Base-by-base conservation (phyloP, 1,140 invertebrate species). In the Apis laboriosa region DNA sequence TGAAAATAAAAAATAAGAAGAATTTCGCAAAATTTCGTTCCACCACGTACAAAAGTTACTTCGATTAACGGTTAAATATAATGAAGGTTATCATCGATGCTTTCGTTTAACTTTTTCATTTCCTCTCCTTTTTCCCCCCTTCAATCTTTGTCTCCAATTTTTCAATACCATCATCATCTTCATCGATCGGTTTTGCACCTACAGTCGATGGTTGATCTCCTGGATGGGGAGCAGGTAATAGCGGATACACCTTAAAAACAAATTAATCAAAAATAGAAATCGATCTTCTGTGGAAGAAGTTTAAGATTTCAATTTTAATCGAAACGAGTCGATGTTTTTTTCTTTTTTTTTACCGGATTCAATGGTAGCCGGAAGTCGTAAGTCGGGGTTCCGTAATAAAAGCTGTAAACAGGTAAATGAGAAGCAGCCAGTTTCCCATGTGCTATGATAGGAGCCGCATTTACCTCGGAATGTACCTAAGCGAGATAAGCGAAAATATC, bases 91-190 rank as follows among this genome's bases (percentile, higher is more conserved):
- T 87, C 75, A 24, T 91, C 88, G 21, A 60, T 72, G 13, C 84
- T 71, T 5, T 53, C 73, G 0, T 80, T 61, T 7, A 74, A 51
- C 21, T 87, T 82, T 24, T 77, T 80, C 17, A 5, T 77, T 28
- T 80, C 85, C 15, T 63, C 79, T 13, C 85, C 15, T 63, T 80
- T 13, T 84, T 78, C 12, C 89, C 79, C 7, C 88, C 79, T 9
- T 90, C 87, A 2, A 89, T 19, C 87, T 92, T 91, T 24, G 87
- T 78, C 51, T 92, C 92, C 55, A 92, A 78, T 24, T 90, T 92
- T 49, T 92, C 92, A 51, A 91, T 85, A 0, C 84, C 82, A 58
- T 89, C 90, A 17, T 55, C 58, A n/a, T 76, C 68, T 49, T 80
- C 17, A 19, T 34, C 51, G 77, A 70, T 72, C 24, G 89, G 78